These are phyloP conservation scores for Lutraria lutraria DNA, from an alignment of 2,888 invertebrate genomes.

Conservation along the genomic window DNA sequence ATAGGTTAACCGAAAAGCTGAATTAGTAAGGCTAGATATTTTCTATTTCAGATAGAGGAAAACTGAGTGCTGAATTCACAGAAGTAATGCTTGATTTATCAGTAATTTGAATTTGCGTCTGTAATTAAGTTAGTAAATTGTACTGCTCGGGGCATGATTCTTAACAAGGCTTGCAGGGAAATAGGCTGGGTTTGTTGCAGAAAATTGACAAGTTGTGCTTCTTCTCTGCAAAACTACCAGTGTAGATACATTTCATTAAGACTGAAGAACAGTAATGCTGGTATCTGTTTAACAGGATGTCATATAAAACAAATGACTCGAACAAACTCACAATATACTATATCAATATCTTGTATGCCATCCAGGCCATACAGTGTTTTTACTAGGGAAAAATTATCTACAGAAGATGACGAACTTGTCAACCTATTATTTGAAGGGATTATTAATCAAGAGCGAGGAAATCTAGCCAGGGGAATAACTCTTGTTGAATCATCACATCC, in stretches of 20 bases:
- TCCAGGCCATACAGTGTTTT: slow-evolving; percentile 32
- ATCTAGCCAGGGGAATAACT: slow-evolving; percentile 88
- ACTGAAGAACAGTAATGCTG: not conserved
- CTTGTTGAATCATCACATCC: slow-evolving; percentile 87
- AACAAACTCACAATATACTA: not conserved
- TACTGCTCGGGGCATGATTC: not conserved
- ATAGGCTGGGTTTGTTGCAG: not conserved
- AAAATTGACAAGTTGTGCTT: not conserved
- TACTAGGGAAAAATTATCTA: slow-evolving; percentile 1
- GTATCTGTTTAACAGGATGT: not conserved
- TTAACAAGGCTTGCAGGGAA: not conserved
- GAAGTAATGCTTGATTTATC: too few relatives aligned
- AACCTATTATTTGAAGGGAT: slow-evolving; percentile 74
- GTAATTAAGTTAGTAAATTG: not conserved
- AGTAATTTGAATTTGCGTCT: not conserved
- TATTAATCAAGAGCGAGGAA: slow-evolving; percentile 83
- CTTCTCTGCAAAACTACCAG: not conserved
- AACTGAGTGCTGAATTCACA: too few relatives aligned
- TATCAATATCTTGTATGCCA: not conserved
- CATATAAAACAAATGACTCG: not conserved
- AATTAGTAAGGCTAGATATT: too few relatives aligned
- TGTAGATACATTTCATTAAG: not conserved
- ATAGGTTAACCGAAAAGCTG: too few relatives aligned
- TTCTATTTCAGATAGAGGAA: too few relatives aligned
- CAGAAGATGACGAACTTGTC: slow-evolving; percentile 45